phyloP scores from a whole-genome alignment of 1,140 invertebrate species.

The Penaeus vannamei region DNA sequence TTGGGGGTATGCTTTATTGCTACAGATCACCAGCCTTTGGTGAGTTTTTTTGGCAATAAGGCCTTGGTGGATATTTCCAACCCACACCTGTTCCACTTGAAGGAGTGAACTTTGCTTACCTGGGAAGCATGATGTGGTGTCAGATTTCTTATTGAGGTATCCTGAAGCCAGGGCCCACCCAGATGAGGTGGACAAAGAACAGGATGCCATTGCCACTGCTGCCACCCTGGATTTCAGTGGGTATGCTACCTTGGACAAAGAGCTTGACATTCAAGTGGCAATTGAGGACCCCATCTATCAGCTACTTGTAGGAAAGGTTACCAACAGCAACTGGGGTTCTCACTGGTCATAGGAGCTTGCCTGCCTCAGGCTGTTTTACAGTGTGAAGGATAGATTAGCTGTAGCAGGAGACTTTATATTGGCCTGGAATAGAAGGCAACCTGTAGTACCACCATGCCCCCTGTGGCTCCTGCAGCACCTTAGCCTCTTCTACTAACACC shows the following conservation, averaged over 20 bases:
- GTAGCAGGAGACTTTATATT: not conserved
- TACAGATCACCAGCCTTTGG: too few relatives aligned
- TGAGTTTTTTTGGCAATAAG: too few relatives aligned
- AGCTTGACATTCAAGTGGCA: too few relatives aligned
- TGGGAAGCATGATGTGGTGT: not conserved
- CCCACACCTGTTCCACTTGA: too few relatives aligned
- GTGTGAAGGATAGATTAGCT: not conserved
- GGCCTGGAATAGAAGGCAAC: constrained; percentile 35
- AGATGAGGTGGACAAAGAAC: not conserved
- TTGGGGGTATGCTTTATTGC: too few relatives aligned
- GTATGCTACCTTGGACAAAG: not conserved
- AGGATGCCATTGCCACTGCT: not conserved
- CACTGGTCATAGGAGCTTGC: not conserved
- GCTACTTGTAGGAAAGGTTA: not conserved
- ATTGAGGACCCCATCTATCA: not conserved
- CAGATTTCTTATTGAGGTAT: not conserved
- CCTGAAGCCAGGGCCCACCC: too few relatives aligned
- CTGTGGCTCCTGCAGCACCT: not conserved
- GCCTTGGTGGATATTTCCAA: too few relatives aligned
- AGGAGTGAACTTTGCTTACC: constrained; percentile 8
- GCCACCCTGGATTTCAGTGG: too few relatives aligned
- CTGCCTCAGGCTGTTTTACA: not conserved
- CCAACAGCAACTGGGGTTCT: not conserved
- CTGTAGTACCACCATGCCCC: not conserved
- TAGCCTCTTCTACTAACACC: not conserved